phyloP scores from a whole-genome alignment of 1,140 invertebrate species.

The Pachyrhynchus sulphureomaculatus region DNA sequence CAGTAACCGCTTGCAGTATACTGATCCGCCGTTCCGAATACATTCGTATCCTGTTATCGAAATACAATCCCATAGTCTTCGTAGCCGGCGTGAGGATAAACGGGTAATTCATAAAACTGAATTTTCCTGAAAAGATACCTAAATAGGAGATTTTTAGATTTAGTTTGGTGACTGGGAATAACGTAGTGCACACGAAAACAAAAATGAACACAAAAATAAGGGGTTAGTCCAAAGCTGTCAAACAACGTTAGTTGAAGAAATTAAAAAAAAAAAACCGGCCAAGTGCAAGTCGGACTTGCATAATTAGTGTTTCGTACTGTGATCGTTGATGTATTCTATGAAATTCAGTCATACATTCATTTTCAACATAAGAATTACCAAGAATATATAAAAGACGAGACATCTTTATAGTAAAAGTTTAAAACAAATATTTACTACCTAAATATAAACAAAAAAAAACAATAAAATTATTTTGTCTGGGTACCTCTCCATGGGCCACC shows the following conservation, averaged over 20 bases:
- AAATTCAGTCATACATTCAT: no score
- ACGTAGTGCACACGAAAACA: neutral
- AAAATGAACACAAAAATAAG: neutral
- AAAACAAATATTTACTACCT: no score
- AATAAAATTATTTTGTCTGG: no score
- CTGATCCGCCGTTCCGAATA: constrained; percentile 85
- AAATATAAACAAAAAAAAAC: no score
- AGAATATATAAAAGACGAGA: no score
- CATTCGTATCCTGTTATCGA: constrained; percentile 94
- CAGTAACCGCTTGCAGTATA: constrained; percentile 72
- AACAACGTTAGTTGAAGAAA: no score
- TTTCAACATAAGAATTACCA: no score
- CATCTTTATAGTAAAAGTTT: no score
- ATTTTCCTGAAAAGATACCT: constrained; percentile 61
- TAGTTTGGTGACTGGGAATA: neutral
- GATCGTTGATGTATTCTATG: no score
- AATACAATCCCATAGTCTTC: constrained; percentile 87
- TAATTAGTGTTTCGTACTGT: no score
- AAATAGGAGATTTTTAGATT: neutral
- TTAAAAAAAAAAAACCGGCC: no score
- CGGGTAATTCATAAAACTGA: constrained; percentile 89
- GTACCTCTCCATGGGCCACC: neutral
- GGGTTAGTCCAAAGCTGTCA: neutral
- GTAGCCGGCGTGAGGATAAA: constrained; percentile 92
- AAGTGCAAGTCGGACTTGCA: no score